Evolutionary conservation across 2,888 invertebrate species (phyloP).

Genomic region (Caenorhabditis macrosperma): DNA sequence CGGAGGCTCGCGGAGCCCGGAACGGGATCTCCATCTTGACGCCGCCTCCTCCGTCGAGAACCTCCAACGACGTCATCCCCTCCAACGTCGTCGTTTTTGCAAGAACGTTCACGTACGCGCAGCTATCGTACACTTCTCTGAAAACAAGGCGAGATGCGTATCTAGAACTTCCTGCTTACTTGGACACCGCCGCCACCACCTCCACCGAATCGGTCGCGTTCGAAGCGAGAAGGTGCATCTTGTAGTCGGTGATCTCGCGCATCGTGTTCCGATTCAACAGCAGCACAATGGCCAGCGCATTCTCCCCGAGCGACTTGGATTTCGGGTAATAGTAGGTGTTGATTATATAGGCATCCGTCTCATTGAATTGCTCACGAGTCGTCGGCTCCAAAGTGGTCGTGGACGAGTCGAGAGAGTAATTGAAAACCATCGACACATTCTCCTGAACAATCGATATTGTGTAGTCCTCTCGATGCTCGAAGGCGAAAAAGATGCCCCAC

Average conservation of each 20-base stretch:
- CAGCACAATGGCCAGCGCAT: conserved; percentile 32
- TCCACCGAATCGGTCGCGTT: conserved; percentile 6
- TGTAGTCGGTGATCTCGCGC: conserved; percentile 31
- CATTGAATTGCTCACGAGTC: too few species aligned
- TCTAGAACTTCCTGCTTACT: conserved; percentile 17
- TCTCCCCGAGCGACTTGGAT: conserved; percentile 16
- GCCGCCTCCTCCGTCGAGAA: background rate
- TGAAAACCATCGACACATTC: too few species aligned
- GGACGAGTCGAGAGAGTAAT: too few species aligned
- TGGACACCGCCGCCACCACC: conserved; percentile 1
- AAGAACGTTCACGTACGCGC: conserved; percentile 19
- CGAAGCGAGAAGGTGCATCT: conserved; percentile 6
- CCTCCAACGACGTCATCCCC: conserved; percentile 21
- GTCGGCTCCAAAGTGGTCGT: too few species aligned
- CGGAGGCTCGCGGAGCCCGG: background rate
- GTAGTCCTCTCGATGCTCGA: too few species aligned
- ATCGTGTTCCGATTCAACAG: conserved; percentile 30
- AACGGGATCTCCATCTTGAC: conserved; percentile 47
- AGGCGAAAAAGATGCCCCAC: too few species aligned
- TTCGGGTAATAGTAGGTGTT: conserved; percentile 30
- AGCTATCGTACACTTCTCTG: conserved; percentile 25
- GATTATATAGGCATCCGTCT: conserved; percentile 24
- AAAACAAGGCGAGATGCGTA: too few species aligned
- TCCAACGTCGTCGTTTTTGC: background rate
- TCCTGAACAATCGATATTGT: too few species aligned